Percentiles rank a stretch among this genome's conserved stretches.
phyloP scores from a whole-genome alignment of 1,140 invertebrate genomes.

The Pogonomyrmex barbatus region DNA sequence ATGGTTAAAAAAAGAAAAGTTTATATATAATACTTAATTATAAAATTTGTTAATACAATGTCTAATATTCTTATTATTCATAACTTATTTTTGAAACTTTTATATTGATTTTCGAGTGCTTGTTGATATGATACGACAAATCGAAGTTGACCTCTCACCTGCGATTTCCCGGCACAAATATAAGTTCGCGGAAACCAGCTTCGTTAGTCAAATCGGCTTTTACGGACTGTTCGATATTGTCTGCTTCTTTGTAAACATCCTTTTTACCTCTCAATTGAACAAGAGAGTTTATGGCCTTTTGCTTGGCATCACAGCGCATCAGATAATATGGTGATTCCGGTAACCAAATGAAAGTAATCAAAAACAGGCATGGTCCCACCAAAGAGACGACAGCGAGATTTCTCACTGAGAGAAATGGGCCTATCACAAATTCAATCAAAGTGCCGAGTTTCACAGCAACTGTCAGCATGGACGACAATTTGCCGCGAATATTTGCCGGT shows the following conservation, averaged over 20 bases:
- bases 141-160: constrained; percentile 71
- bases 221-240: constrained; percentile 87
- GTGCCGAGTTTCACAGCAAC: constrained; percentile 87
- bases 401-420: constrained; percentile 87
- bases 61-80: not conserved
- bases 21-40: too few relatives aligned
- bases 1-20: too few relatives aligned
- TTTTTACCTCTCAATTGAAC: constrained; percentile 86
- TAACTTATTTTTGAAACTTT: not conserved
- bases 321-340: constrained; percentile 92
- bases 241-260: constrained; percentile 88
- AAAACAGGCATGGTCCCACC: constrained; percentile 86
- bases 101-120: not conserved
- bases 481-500: constrained; percentile 88
- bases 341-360: constrained; percentile 88
- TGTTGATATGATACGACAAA: not conserved
- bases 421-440: constrained; percentile 88
- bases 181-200: constrained; percentile 86
- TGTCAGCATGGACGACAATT: constrained; percentile 88
- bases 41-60: too few relatives aligned
- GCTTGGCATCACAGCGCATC: constrained; percentile 86
- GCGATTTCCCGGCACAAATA: constrained; percentile 87
- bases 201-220: constrained; percentile 86
- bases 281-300: constrained; percentile 87
- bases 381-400: constrained; percentile 86